Conservation (phyloP, 2,113 vertebrate genomes). For the Sialia sialis region DNA sequence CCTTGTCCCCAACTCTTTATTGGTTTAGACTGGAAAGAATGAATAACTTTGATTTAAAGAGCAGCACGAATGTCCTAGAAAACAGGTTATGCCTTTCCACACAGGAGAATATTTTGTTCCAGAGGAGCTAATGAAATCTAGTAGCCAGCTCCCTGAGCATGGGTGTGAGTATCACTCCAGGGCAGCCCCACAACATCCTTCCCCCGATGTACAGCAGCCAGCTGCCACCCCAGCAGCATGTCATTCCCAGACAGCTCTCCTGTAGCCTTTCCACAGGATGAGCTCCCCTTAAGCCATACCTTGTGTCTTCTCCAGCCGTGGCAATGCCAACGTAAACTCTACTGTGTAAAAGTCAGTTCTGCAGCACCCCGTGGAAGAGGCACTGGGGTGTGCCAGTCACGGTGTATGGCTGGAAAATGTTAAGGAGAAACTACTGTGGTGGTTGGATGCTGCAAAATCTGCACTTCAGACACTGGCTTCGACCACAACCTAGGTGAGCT, state of each 20-base stretch:
- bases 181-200: not conserved
- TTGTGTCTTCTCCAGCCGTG: not conserved
- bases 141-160: not conserved
- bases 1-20: not conserved
- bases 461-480: not conserved
- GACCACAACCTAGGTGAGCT: not conserved
- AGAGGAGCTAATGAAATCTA: not conserved
- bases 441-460: not conserved
- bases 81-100: not conserved
- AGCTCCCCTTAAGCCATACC: not conserved
- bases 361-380: not conserved
- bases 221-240: not conserved
- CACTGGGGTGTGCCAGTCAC: accelerated
- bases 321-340: not conserved
- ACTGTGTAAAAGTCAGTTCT: not conserved
- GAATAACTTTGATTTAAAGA: not conserved
- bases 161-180: accelerated
- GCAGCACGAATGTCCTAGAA: not conserved
- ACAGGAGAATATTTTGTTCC: not conserved
- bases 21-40: not conserved
- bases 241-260: not conserved
- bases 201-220: not conserved
- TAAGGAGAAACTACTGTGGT: not conserved
- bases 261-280: not conserved
- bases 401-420: not conserved